Percentiles rank a stretch among this genome's conserved stretches.
Conservation (phyloP, 2,113 vertebrate species). For the Stigmatopora nigra region DNA sequence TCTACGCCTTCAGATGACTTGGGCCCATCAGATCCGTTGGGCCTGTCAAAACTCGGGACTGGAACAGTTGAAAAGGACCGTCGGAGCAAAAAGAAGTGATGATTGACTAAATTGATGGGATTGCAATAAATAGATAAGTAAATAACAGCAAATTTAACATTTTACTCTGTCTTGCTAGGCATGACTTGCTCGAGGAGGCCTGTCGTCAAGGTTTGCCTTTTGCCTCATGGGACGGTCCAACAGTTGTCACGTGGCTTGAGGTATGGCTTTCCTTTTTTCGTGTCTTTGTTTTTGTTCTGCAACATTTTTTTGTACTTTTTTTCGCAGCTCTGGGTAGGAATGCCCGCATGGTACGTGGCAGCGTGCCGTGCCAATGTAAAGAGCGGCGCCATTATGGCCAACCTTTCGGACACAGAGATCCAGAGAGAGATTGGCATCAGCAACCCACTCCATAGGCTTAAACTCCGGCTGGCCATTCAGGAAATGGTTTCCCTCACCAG, state of each 20-base stretch:
- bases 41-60: conserved; percentile 78
- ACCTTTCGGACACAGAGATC: conserved; percentile 91
- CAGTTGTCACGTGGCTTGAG: conserved; percentile 90
- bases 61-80: conserved; percentile 86
- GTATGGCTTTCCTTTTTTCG: conserved; percentile 42
- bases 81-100: conserved; percentile 89
- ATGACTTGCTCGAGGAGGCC: conserved; percentile 85
- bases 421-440: conserved; percentile 92
- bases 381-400: conserved; percentile 91
- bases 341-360: conserved; percentile 92
- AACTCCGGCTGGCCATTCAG: conserved; percentile 89
- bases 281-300: too few relatives aligned
- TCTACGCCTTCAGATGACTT: conserved; percentile 85
- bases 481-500: conserved; percentile 94
- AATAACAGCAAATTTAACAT: background rate
- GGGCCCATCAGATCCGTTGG: conserved; percentile 78
- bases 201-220: conserved; percentile 89
- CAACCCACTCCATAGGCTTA: conserved; percentile 88
- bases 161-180: conserved; percentile 58
- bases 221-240: conserved; percentile 90
- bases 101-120: conserved; percentile 2
- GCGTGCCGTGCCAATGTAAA: conserved; percentile 90
- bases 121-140: background rate
- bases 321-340: conserved; percentile 86
- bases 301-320: background rate